A percentile compares a stretch with the other conserved stretches of the same genome.
Evolutionary conservation across 2,113 vertebrate genomes (phyloP).

Genomic region (Cheilinus undulatus): DNA sequence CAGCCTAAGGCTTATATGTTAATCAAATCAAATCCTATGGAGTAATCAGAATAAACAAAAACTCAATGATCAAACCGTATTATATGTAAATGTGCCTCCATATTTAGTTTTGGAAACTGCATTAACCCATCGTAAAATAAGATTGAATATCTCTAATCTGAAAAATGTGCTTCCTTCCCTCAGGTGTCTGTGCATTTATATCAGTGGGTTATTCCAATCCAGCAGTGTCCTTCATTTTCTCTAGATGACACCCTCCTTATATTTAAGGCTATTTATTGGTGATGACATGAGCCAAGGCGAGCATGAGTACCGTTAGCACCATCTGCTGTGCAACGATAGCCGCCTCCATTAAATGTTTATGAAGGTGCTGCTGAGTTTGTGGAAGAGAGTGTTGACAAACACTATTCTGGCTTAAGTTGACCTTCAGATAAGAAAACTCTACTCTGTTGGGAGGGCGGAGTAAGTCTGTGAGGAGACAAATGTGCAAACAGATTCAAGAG

Average conservation of each 20-base stretch:
- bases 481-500: constrained; percentile 20
- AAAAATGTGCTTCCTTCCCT: background rate
- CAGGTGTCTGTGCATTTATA: constrained; percentile 8
- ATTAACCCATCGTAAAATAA: constrained; percentile 1
- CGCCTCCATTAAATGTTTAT: constrained; percentile 75
- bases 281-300: constrained; percentile 43
- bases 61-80: too few species aligned
- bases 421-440: constrained; percentile 70
- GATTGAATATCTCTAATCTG: background rate
- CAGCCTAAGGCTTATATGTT: too few species aligned
- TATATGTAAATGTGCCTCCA: too few species aligned
- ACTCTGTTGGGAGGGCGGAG: constrained; percentile 33
- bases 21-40: too few species aligned
- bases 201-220: constrained; percentile 37
- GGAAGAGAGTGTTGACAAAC: constrained; percentile 61
- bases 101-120: background rate
- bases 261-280: constrained; percentile 68
- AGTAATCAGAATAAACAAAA: too few species aligned
- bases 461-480: constrained; percentile 19
- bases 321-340: constrained; percentile 78
- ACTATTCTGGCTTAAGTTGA: constrained; percentile 56
- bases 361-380: constrained; percentile 52
- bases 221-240: constrained; percentile 37
- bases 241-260: constrained; percentile 54
- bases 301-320: constrained; percentile 62